Conservation (phyloP, 2,888 invertebrate species). For the Volucella bombylans region DNA sequence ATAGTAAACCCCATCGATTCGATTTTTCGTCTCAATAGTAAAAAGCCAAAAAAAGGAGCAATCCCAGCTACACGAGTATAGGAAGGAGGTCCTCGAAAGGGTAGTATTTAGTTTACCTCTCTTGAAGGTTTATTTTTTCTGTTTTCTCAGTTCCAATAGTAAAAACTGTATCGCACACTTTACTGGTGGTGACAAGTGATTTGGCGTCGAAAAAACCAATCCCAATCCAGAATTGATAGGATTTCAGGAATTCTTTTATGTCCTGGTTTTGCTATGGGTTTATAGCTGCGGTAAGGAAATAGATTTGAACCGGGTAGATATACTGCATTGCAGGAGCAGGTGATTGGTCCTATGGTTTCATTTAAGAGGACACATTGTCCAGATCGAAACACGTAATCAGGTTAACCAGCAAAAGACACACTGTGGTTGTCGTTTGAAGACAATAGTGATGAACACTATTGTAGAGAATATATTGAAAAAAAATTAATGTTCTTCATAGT, state of each 20-base stretch:
- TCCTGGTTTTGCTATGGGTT: constrained; percentile 16
- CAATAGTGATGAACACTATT: no score
- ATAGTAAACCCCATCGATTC: constrained; percentile 31
- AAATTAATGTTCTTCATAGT: no score
- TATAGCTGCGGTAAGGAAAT: constrained; percentile 12
- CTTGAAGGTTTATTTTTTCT: neutral
- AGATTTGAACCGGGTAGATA: neutral
- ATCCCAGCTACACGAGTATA: neutral
- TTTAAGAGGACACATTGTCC: no score
- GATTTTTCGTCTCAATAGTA: constrained; percentile 50
- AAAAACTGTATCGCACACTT: constrained; percentile 55
- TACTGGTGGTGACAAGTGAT: constrained; percentile 62
- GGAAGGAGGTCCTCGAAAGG: constrained; percentile 39
- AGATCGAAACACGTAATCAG: no score
- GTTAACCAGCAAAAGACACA: no score
- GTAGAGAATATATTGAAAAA: no score
- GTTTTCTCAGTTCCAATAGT: constrained; percentile 28
- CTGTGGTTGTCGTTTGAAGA: no score
- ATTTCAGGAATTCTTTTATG: constrained; percentile 53
- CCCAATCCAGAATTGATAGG: constrained; percentile 35
- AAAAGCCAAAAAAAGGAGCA: constrained; percentile 55
- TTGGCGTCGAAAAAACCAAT: constrained; percentile 42
- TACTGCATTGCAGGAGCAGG: constrained; percentile 40
- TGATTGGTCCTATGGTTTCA: neutral
- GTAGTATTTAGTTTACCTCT: constrained; percentile 56